A percentile compares a stretch with the other conserved stretches of the same genome.
Conservation (phyloP, 1,140 invertebrate genomes). For the Solen grandis region DNA sequence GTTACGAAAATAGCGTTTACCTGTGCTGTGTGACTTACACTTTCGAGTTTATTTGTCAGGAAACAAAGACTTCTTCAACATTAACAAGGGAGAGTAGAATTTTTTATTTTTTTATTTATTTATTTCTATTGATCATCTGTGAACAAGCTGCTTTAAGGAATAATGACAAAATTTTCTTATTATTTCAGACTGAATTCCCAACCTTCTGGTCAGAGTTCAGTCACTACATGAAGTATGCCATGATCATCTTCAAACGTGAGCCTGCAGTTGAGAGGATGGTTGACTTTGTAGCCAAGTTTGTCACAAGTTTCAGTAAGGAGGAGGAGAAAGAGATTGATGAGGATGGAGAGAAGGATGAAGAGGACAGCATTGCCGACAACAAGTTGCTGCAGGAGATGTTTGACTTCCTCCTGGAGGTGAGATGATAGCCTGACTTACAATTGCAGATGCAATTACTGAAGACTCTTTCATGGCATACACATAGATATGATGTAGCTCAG, state of each 20-base stretch:
- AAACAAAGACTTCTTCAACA: too few relatives aligned
- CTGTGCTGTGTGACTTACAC: too few relatives aligned
- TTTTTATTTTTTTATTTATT: too few relatives aligned
- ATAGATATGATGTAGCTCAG: too few relatives aligned
- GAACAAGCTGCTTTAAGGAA: too few relatives aligned
- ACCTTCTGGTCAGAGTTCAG: constrained; percentile 76
- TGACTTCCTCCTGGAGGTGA: constrained; percentile 77
- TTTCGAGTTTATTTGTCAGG: too few relatives aligned
- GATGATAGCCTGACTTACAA: constrained; percentile 13
- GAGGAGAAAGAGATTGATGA: constrained; percentile 5
- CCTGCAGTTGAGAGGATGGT: constrained; percentile 85
- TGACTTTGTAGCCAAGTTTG: constrained; percentile 86
- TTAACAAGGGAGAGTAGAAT: too few relatives aligned
- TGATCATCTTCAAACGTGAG: constrained; percentile 81
- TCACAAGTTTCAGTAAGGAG: constrained; percentile 73
- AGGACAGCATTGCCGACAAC: constrained; percentile 65
- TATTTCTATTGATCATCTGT: too few relatives aligned
- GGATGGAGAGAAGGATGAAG: constrained; percentile 54
- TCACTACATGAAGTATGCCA: constrained; percentile 71
- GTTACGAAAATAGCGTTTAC: too few relatives aligned
- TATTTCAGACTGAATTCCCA: constrained; percentile 69
- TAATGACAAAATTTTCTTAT: too few relatives aligned
- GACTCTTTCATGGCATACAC: too few relatives aligned
- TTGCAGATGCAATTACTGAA: neutral
- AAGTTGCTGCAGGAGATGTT: constrained; percentile 74